Percentiles rank a stretch among this genome's conserved stretches.
Conservation (phyloP, 2,113 vertebrate species). For the Chaetodon auriga region DNA sequence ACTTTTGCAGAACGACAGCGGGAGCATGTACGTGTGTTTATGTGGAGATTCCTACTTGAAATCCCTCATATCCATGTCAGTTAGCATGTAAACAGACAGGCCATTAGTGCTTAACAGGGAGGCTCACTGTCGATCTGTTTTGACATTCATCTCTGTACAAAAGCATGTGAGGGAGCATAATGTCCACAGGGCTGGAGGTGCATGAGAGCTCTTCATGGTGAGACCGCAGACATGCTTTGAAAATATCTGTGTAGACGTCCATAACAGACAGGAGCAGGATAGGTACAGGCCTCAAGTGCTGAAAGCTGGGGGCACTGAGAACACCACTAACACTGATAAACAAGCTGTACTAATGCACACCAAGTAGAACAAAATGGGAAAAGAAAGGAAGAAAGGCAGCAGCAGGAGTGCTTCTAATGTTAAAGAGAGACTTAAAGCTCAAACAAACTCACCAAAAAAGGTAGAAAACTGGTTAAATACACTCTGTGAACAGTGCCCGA, state of each 20-base stretch:
- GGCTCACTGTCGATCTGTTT: conserved; percentile 39
- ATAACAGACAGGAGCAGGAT: neutral
- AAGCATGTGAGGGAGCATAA: conserved; percentile 12
- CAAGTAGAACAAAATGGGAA: neutral
- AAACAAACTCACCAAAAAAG: too few relatives aligned
- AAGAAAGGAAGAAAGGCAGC: neutral
- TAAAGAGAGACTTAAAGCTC: too few relatives aligned
- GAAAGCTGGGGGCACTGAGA: neutral
- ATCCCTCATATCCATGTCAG: conserved; percentile 38
- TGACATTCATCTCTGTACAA: conserved; percentile 10
- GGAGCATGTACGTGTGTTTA: conserved; percentile 11
- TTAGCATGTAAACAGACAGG: conserved; percentile 64
- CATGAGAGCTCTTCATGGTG: neutral
- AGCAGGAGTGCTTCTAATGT: neutral
- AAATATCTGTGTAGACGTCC: neutral
- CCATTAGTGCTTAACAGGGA: conserved; percentile 57
- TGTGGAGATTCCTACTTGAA: conserved; percentile 15
- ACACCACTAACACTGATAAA: neutral
- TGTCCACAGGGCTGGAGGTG: neutral
- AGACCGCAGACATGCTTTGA: neutral
- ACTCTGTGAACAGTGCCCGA: too few relatives aligned
- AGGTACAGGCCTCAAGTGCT: neutral
- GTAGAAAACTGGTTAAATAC: too few relatives aligned
- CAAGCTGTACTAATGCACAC: neutral
- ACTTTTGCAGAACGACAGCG: neutral